Percentiles rank a stretch among this genome's conserved stretches.
phyloP scores from a whole-genome alignment of 2,888 invertebrate genomes.

The Lymantria monacha region DNA sequence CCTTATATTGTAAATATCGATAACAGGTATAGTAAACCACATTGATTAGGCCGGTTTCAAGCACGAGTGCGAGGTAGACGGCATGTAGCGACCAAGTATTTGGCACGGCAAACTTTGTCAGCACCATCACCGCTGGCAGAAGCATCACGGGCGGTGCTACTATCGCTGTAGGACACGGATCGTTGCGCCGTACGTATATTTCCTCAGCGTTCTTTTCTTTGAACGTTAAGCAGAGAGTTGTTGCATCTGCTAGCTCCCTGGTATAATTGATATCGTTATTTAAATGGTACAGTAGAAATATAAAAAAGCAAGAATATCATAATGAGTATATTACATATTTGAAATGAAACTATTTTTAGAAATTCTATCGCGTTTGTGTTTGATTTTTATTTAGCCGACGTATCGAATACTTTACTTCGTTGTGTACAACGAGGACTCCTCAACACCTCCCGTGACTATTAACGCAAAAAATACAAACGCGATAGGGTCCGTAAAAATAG shows the following conservation, averaged over 20 bases:
- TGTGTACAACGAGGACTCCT: no score
- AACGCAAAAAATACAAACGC: no score
- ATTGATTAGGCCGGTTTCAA: conserved; percentile 62
- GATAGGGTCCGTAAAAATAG: no score
- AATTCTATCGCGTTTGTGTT: no score
- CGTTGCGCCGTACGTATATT: conserved; percentile 55
- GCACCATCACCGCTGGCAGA: conserved; percentile 63
- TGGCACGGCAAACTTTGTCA: conserved; percentile 63
- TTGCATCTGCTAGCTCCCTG: conserved; percentile 72
- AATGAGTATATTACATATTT: no score
- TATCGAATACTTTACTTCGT: no score
- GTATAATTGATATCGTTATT: conserved; percentile 3
- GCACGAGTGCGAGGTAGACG: conserved; percentile 58
- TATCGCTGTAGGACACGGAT: conserved; percentile 61
- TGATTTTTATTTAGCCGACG: no score
- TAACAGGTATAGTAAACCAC: conserved; percentile 59
- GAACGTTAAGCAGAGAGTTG: conserved; percentile 68
- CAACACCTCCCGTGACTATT: no score
- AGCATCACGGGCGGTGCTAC: conserved; percentile 69
- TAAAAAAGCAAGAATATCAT: no score
- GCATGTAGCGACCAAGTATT: conserved; percentile 57
- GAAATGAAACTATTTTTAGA: no score
- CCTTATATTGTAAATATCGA: conserved; percentile 64
- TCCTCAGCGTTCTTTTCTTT: conserved; percentile 57
- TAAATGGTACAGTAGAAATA: background rate